Conservation (phyloP, 2,888 invertebrate genomes). For the Melipona beecheii region DNA sequence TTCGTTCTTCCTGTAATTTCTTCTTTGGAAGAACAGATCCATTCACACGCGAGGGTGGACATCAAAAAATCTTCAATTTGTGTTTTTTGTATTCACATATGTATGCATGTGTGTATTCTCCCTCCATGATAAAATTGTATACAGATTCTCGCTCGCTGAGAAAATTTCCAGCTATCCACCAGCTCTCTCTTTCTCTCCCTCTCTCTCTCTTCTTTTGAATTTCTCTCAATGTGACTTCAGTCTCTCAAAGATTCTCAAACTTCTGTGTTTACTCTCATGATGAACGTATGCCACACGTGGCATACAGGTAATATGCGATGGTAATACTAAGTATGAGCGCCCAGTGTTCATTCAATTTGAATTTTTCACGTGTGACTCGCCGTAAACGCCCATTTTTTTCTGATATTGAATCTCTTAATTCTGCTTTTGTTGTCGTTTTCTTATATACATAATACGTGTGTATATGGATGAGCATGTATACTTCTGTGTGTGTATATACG, state of each 20-base stretch:
- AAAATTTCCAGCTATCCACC: slow-evolving; percentile 39
- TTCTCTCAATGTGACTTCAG: slow-evolving; percentile 1
- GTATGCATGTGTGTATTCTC: slow-evolving; percentile 1
- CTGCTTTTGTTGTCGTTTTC: slow-evolving; percentile 3
- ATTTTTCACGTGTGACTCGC: slow-evolving; percentile 49
- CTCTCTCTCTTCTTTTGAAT: not conserved
- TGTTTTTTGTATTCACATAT: not conserved
- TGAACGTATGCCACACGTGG: slow-evolving; percentile 6
- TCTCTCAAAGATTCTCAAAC: slow-evolving; percentile 13
- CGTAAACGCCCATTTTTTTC: slow-evolving; percentile 25
- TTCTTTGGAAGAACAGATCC: slow-evolving; percentile 25
- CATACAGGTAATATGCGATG: slow-evolving; percentile 5
- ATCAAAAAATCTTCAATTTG: slow-evolving; percentile 29
- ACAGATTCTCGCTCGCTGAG: not conserved
- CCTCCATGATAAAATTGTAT: slow-evolving; percentile 23
- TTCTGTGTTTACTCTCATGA: slow-evolving; percentile 7
- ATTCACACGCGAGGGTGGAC: slow-evolving; percentile 24
- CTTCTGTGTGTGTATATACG: slow-evolving; percentile 6
- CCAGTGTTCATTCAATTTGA: slow-evolving; percentile 38
- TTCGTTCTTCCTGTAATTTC: slow-evolving; percentile 25
- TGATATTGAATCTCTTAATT: not conserved
- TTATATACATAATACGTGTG: slow-evolving; percentile 39
- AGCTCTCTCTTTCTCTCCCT: slow-evolving; percentile 19
- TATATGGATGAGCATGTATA: slow-evolving; percentile 40
- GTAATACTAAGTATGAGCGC: slow-evolving; percentile 42